Conservation (phyloP, 1,140 invertebrate species). For the Drosophila leontia region DNA sequence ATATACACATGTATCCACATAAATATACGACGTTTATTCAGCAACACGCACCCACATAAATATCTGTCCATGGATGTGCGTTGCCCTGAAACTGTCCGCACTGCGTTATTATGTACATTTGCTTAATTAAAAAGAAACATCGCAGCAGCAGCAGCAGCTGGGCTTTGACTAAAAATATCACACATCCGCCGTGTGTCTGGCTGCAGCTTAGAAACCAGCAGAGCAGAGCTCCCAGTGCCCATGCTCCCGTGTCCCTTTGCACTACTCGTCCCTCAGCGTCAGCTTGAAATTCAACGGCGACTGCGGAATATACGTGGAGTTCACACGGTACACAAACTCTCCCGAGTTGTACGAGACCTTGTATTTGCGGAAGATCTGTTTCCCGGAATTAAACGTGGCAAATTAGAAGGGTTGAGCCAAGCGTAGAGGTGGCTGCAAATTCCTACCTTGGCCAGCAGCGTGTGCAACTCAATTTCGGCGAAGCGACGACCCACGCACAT, state of each 20-base stretch:
- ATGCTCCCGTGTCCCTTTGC: slow-evolving; percentile 1
- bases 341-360: slow-evolving; percentile 88
- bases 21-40: slow-evolving; percentile 39
- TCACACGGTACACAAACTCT: slow-evolving; percentile 89
- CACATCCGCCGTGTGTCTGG: slow-evolving; percentile 61
- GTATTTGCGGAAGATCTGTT: slow-evolving; percentile 89
- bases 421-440: background rate
- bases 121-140: slow-evolving; percentile 69
- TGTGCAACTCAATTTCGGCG: slow-evolving; percentile 92
- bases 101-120: slow-evolving; percentile 62
- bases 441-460: slow-evolving; percentile 87
- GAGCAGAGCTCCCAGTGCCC: background rate
- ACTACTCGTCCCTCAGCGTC: slow-evolving; percentile 70
- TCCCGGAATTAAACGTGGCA: slow-evolving; percentile 61
- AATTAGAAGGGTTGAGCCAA: slow-evolving; percentile 14
- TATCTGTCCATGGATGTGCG: slow-evolving; percentile 10
- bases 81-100: slow-evolving; percentile 1
- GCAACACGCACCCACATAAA: slow-evolving; percentile 29
- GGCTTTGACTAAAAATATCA: slow-evolving; percentile 68
- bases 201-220: slow-evolving; percentile 28
- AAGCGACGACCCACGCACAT: slow-evolving; percentile 93
- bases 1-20: slow-evolving; percentile 36
- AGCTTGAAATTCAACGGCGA: slow-evolving; percentile 89
- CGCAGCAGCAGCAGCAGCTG: slow-evolving; percentile 35
- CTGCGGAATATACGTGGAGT: slow-evolving; percentile 89